Evolutionary conservation across 2,888 invertebrate genomes (phyloP).

Genomic region (Dicranocentrus wangi): DNA sequence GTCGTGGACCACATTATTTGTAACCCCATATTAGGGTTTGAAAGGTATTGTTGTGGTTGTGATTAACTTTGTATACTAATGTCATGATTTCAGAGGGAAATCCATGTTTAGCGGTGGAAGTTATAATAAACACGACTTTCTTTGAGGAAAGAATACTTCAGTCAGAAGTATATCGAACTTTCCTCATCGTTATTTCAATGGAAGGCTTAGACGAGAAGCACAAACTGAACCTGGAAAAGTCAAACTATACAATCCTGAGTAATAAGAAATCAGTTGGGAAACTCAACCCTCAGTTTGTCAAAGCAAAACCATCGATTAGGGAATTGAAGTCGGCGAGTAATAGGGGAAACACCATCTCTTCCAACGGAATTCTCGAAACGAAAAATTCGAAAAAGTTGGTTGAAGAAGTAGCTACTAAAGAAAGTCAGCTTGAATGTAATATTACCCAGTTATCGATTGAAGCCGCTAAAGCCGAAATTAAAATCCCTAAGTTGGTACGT

Average conservation of each 20-base stretch:
- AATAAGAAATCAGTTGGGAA: conserved; percentile 70
- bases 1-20: too few relatives aligned
- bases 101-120: conserved; percentile 76
- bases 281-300: conserved; percentile 70
- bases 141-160: conserved; percentile 74
- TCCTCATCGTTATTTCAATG: conserved; percentile 75
- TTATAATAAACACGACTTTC: conserved; percentile 76
- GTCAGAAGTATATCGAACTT: conserved; percentile 75
- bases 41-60: too few relatives aligned
- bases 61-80: too few relatives aligned
- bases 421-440: conserved; percentile 63
- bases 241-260: conserved; percentile 69
- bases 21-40: too few relatives aligned
- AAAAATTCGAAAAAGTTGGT: conserved; percentile 45
- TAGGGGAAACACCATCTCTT: neutral
- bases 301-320: conserved; percentile 65
- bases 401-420: conserved; percentile 64
- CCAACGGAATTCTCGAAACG: neutral
- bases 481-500: conserved; percentile 68
- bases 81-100: conserved; percentile 75
- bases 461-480: conserved; percentile 68
- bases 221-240: conserved; percentile 74
- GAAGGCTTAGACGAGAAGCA: conserved; percentile 77
- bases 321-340: conserved; percentile 59
- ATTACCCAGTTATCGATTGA: conserved; percentile 64